Base-by-base conservation (phyloP, 1,140 invertebrate species). In the Hypothenemus hampei region DNA sequence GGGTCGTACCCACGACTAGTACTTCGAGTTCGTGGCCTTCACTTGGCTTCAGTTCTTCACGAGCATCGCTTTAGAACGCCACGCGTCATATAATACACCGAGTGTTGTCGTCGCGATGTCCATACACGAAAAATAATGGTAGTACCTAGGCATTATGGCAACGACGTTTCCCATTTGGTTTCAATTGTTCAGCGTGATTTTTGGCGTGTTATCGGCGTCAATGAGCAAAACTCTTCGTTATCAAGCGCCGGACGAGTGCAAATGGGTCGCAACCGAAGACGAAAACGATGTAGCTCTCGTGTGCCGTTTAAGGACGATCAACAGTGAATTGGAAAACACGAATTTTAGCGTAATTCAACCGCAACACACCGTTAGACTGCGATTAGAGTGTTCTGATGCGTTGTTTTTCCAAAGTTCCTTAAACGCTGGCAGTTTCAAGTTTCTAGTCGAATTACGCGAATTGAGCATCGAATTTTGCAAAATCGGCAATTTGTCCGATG, bases 381-480 rank as follows among this genome's bases (percentile, higher is more conserved):
- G 84, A 6, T 78, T 93, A 16, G 85, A 89, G 70, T 93, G 90
- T 75, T 90, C 85, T 71, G 86, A 90, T 67, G 82, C 83, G 11
- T 74, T 91, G 11, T 89, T 91, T 72, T 90, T 89, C 67, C 87
- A 91, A 75, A 90, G 89, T 72, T 88, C 86, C n/a, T 74, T 92
- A 46, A 83, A 82, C 65, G 81, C 87, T 15, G 88, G 86, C 50
- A 91, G 88, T 70, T 92, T 94, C 68, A 78, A 85, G 40, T 85
- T 87, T 54, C 73, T 94, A 45, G 77, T 86, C 23, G 89, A 93
- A 69, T 73, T 95, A 35, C 80, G 82, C 35, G 86, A 91, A 58
- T 78, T 95, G 4, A 84, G 85, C 8, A 89, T 96, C 48, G 90
- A 94, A 68, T 89, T 87, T 61, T 96, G 92, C 73, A 92, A 92